Base-by-base conservation (phyloP, 64 coral and sea anemone genomes). In the Trachythela sp. region DNA sequence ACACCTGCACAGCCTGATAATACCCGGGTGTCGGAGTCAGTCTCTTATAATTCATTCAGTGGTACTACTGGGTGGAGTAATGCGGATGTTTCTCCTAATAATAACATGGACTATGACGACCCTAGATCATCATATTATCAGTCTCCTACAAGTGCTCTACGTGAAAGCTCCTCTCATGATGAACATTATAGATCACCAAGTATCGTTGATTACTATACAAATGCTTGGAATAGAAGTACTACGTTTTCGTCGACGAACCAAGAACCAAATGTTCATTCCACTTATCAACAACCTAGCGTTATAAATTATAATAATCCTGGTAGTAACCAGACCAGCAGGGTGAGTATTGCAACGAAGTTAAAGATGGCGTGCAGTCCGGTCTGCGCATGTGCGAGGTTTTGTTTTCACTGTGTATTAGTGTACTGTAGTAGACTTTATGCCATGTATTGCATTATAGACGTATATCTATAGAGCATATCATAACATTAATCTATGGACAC, bases 141-240 rank as follows among this genome's bases (percentile, higher is more conserved):
- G 17, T 18, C 56, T 24, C 56, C 56, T 7, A 8, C 56, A n/a
- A 64, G 24, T 27, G 17, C 18, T 26, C 15, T 64, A 26, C 56
- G 24, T 20, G 20, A 20, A 27, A 26, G 56, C 56, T n/a, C 5
- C 20, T 18, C 20, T 64, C 56, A 64, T 8, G 56, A 64, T 27
- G 56, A 64, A 64, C 75, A 80, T 35, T 80, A 80, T 80, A 35
- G 37, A 39, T 80, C 75, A 38, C 75, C 75, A 37, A 80, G 20
- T 29, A 35, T 80, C 9, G 75, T 80, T 34, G 75, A 80, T 80
- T 80, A 35, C 20, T 80, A 80, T 80, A 80, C 31, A 13, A 29
- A 80, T 37, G 75, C 75, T 37, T 80, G 75, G 75, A 39, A 80
- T 37, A 30, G 30, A 37, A 39, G 13, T 22, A 37, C 75, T 10